Conservation (phyloP, 2,113 vertebrate genomes). For the Erpornis zantholeuca region DNA sequence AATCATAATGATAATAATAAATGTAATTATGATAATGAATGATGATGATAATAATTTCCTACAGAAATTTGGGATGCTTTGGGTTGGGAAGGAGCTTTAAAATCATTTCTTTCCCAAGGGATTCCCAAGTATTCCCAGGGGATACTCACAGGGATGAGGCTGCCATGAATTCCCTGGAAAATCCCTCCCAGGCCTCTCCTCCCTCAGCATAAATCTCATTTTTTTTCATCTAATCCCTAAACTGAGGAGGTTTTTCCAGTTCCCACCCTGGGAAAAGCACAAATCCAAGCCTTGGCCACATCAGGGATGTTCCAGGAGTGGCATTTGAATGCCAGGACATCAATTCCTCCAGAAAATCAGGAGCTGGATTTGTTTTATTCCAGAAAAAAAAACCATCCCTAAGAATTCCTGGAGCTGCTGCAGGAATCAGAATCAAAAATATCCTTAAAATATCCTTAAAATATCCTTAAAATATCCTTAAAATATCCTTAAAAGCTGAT, state of each 20-base stretch:
- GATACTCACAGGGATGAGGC: no score
- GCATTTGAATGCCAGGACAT: background rate
- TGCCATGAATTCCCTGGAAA: background rate
- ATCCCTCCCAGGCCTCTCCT: background rate
- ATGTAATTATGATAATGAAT: background rate
- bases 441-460: background rate
- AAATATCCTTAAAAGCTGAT: background rate
- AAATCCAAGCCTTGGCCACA: background rate
- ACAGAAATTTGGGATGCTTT: background rate
- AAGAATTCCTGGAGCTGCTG: background rate
- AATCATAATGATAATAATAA: no score
- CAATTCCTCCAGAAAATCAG: background rate
- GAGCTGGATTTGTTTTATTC: background rate
- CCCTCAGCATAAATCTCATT: background rate
- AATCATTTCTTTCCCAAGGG: no score
- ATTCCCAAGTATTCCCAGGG: no score
- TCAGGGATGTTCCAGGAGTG: background rate
- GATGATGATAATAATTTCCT: no score
- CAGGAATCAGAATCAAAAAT: background rate
- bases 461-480: no score
- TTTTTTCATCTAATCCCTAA: background rate
- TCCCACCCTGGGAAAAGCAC: background rate
- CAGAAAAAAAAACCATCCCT: background rate
- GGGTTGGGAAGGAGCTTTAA: background rate
- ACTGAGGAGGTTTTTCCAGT: background rate